A percentile compares a stretch with the other conserved stretches of the same genome.
Evolutionary conservation across 2,888 invertebrate species (phyloP).

Genomic region (Megastigmus dorsalis): DNA sequence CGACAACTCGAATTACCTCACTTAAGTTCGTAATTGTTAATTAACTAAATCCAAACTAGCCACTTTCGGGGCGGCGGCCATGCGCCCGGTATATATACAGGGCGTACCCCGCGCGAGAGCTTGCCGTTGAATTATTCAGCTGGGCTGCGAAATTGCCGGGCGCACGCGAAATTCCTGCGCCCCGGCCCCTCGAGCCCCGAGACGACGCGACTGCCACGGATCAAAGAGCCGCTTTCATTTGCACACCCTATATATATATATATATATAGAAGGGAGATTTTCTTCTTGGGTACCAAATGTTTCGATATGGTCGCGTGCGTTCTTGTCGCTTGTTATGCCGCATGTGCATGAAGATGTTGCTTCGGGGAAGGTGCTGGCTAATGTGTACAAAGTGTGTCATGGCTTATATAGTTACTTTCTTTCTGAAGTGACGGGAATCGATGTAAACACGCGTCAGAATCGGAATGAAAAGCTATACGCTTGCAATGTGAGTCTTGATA

Average conservation of each 20-base stretch:
- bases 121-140: slow-evolving; percentile 52
- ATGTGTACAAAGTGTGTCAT: too few relatives aligned
- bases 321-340: too few relatives aligned
- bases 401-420: too few relatives aligned
- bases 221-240: background rate
- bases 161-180: slow-evolving; percentile 31
- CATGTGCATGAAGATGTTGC: too few relatives aligned
- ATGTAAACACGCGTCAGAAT: too few relatives aligned
- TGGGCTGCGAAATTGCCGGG: slow-evolving; percentile 39
- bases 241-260: background rate
- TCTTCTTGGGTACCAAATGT: background rate
- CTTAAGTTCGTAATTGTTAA: slow-evolving; percentile 55
- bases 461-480: too few relatives aligned
- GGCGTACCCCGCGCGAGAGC: background rate
- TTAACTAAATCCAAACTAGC: slow-evolving; percentile 55
- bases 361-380: too few relatives aligned
- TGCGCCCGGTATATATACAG: background rate
- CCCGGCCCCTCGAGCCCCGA: too few relatives aligned
- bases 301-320: too few relatives aligned
- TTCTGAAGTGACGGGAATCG: too few relatives aligned
- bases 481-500: too few relatives aligned
- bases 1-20: slow-evolving; percentile 54
- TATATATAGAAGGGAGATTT: background rate
- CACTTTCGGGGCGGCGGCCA: slow-evolving; percentile 38
- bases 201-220: too few relatives aligned